Base-by-base conservation (phyloP, 2,888 invertebrate genomes). In the Coenonympha glycerion region DNA sequence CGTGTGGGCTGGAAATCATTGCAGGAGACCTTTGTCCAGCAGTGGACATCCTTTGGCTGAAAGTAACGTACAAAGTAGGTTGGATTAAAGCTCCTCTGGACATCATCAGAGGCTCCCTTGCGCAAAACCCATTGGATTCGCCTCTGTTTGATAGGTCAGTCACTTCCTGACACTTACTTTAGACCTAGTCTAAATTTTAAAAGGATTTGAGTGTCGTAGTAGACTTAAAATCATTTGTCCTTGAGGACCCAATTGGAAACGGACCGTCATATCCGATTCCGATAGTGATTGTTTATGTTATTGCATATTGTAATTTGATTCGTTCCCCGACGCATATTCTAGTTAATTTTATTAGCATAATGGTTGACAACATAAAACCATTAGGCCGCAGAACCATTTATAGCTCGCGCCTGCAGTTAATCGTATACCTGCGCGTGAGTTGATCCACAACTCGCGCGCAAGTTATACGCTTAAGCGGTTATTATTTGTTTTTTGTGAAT, bases 341-440 rank as follows among this genome's bases (percentile, higher is more conserved):
- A 64, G 61, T 55, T 52, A 57, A 56, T 63, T 64, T 65, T 69
- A 72, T 70, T 69, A 64, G 68, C 63, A 65, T 71, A 69, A 68
- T 68, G 60, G 65, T 63, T 64, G 66, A 68, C 68, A 69, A 65
- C 65, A 59, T 64, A 60, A 64, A 59, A 61, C 65, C 62, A 66
- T 68, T 69, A 68, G 56, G 60, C 57, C 60, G 59, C 55, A 57
- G 55, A 54, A 56, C 59, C 56, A 56, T 56, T 56, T 41, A 53
- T 47, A 56, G 53, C 36, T 37, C 36, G 28, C 45, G 47, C 49
- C 41, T 47, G 53, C 55, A 50, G 53, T 49, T n/a, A n/a, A n/a
- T n/a, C n/a, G n/a, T n/a, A n/a, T n/a, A n/a, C n/a, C n/a, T 42
- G 49, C 48, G 50, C 49, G 26, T 31, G 50, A 50, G 39, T 42